Evolutionary conservation across 2,797 vertebrate genomes (phyloP), one percentile per base, ranked within the genome.

Genomic region (Diceros bicornis): DNA sequence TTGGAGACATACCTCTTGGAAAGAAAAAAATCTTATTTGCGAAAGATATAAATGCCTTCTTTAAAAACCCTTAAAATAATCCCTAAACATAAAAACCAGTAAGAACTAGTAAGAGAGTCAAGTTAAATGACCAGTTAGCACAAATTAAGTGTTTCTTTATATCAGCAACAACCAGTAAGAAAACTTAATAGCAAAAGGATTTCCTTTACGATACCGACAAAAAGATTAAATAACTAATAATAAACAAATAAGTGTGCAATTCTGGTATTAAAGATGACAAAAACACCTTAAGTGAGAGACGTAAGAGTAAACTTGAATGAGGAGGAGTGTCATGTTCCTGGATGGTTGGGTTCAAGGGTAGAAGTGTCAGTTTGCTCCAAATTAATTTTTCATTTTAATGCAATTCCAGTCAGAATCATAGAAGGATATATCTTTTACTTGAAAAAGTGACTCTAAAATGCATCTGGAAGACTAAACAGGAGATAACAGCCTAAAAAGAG

Each of bases 351-450:
- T 59, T 83, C 47, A 64, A 78, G 21, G 77, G 32, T 10, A 47
- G 25, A 92, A 1, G 34, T 91, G 55, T 92, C 52, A 44, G 44
- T 64, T 95, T 93, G 84, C 77, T 96, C 41, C 87, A 81, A 84
- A 89, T 94, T 91, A 66, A 25, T 66, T 89, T 94, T 97, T 96
- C 55, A 69, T 29, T 81, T 92, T 91, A 93, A 95, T 92, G 44
- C 44, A 81, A 83, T 71, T 91, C 79, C n/a, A 90, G 25, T 95
- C 62, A 91, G 44, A 86, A 47, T 62, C 78, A 81, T n/a, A 72
- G 9, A 72, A 87, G 57, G 23, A 83, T 89, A 79, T 83, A 94
- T 83, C 71, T 78, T 87, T 87, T 62, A 72, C 74, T 86, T 79
- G 83, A 88, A 23, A 89, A 97, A 95, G 72, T 34, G 61, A 91